Conservation (phyloP, 2,113 vertebrate species). For the Pitta sordida region DNA sequence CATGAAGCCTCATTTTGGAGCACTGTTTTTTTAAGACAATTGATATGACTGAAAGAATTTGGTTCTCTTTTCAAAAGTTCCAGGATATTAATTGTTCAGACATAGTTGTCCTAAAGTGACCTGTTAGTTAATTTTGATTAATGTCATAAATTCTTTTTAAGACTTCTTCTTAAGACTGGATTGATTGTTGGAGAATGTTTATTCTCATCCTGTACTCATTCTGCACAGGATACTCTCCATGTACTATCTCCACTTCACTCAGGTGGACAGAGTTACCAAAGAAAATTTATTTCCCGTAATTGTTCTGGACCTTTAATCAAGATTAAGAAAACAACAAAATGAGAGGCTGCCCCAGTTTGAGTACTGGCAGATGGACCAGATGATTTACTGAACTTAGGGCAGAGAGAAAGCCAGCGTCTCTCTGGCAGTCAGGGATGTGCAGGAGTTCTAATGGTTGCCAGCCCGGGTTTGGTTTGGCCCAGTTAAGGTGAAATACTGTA, state of each 20-base stretch:
- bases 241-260: neutral
- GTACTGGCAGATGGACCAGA: neutral
- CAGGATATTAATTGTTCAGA: neutral
- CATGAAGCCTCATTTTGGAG: slow-evolving; percentile 15
- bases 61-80: neutral
- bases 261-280: rapidly evolving
- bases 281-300: neutral
- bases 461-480: neutral
- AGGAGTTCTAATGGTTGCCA: neutral
- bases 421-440: neutral
- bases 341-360: neutral
- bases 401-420: neutral
- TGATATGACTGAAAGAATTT: neutral
- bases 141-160: neutral
- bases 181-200: neutral
- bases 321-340: neutral
- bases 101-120: neutral
- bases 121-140: neutral
- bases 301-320: neutral
- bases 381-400: neutral
- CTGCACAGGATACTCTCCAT: neutral
- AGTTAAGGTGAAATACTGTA: rapidly evolving
- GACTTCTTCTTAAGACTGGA: neutral
- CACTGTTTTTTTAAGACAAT: slow-evolving; percentile 42
- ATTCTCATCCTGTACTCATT: neutral